phyloP scores from a whole-genome alignment of 2,113 vertebrate genomes.

The Glaucomys volans region DNA sequence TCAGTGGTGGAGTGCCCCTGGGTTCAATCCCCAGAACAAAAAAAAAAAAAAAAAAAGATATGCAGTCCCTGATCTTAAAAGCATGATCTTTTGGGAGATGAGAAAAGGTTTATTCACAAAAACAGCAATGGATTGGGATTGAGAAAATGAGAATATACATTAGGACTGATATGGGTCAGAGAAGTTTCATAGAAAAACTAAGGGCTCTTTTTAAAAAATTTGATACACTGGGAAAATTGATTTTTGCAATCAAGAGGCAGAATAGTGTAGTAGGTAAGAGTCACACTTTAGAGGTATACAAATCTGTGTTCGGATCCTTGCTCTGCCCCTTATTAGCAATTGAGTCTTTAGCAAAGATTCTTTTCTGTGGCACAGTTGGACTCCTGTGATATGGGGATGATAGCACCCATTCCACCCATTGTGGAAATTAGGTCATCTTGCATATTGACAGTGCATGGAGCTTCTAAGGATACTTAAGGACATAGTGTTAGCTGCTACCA shows the following conservation, averaged over 20 bases:
- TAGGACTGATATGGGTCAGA: neutral
- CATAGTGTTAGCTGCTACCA: neutral
- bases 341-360: neutral
- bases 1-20: too few relatives aligned
- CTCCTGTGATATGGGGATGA: neutral
- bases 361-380: neutral
- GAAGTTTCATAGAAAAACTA: neutral
- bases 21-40: too few relatives aligned
- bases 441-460: neutral
- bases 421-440: neutral
- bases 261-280: neutral
- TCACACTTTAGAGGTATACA: neutral
- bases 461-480: neutral
- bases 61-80: neutral
- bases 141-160: neutral
- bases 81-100: neutral
- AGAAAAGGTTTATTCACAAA: neutral
- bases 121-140: neutral
- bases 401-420: neutral
- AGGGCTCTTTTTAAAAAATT: neutral
- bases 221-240: neutral
- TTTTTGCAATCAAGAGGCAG: neutral
- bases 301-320: neutral
- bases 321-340: neutral
- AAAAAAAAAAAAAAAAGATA: too few relatives aligned